Evolutionary conservation across 1,140 invertebrate species (phyloP), one percentile per base, ranked within the genome.

Genomic region (Tetramorium alpestre): DNA sequence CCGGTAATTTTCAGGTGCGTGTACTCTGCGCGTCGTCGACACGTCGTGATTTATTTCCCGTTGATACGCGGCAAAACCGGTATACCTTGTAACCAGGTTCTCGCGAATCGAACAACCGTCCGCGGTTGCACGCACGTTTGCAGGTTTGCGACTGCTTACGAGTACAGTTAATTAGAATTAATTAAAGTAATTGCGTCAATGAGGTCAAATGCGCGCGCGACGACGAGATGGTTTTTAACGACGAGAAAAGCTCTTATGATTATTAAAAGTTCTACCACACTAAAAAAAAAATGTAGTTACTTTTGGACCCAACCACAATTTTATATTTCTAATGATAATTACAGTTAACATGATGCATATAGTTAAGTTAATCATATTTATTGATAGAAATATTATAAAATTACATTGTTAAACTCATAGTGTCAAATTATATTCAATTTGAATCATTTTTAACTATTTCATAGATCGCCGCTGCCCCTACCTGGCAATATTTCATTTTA

Each of bases 151-250:
- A 22, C 18, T 11, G 16, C 11, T 8, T 64, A 33, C 10, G 18
- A 25, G 11, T 25, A 41, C 33, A 10, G 13, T 81, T 81, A 81
- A 81, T 70, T 18, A 41, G 3, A 25, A 28, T 84, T 33, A 33
- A 75, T 44, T 10, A 33, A 60, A 28, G 11, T 62, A 84, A 84
- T 75, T 75, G 44, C 54, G 41, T 22, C 54, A 75, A 73, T 47
- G 22, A 2, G 18, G 49, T 13, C 11, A n/a, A 58, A 38, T 4
- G 11, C 16, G 13, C 7, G 22, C 44, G 11, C 33, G 18, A 49
- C 3, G 11, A 0, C 22, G 44, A 8, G n/a, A 8, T 49, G 13
- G 13, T 33, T 44, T 47, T 82, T 38, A 25, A 28, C 65, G 38
- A 72, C 28, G 11, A 33, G 0, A 33, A 33, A 33, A 33, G 3